Conservation (phyloP, 1,140 invertebrate genomes). For the Littorina saxatilis region DNA sequence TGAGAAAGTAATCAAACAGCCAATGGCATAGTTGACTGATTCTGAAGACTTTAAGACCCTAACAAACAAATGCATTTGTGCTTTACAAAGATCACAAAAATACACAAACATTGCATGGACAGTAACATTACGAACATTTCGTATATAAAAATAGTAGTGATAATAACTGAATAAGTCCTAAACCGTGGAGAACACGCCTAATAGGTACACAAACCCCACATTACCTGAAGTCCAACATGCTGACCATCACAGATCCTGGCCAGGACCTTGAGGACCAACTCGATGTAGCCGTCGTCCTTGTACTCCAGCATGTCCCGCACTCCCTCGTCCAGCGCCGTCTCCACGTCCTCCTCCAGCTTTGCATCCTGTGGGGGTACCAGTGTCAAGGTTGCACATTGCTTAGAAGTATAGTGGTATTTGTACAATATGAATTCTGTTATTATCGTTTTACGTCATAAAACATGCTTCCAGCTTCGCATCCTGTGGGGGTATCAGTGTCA, state of each 20-base stretch:
- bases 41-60: no score
- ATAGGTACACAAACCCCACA: no score
- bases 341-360: constrained; percentile 54
- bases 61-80: no score
- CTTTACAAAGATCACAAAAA: not conserved
- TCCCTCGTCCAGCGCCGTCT: constrained; percentile 59
- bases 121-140: not conserved
- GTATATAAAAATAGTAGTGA: not conserved
- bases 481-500: no score
- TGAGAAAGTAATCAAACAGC: no score
- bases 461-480: constrained; percentile 54
- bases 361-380: constrained; percentile 46
- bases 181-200: no score
- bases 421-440: no score
- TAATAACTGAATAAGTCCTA: not conserved
- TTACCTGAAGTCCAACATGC: constrained; percentile 72
- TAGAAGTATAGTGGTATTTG: no score
- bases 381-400: no score
- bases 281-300: constrained; percentile 74
- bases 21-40: no score
- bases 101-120: not conserved
- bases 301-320: constrained; percentile 69
- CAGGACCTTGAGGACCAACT: constrained; percentile 73
- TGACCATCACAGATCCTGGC: constrained; percentile 75
- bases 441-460: no score